Evolutionary conservation across 1,140 invertebrate genomes (phyloP), one percentile per base, ranked within the genome.

Genomic region (Magallana angulata): DNA sequence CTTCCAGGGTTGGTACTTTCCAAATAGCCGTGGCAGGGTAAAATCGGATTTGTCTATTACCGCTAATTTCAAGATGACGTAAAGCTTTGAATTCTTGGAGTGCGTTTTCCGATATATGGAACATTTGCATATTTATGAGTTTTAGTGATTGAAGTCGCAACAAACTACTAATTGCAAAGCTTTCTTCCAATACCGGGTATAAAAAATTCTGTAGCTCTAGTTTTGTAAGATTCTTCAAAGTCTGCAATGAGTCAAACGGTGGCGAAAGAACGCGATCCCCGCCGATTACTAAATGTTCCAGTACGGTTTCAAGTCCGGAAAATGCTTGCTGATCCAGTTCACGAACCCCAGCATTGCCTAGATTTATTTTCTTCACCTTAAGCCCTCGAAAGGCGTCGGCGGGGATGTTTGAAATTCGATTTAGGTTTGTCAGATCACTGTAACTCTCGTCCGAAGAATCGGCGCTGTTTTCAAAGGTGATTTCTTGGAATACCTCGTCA

Each of bases 391-490:
- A 62, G n/a, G 60, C 60, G 12, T 62, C n/a, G 60, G 60, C 60
- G 12, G 14, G 60, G 12, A 62, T 11, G 11, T 16, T 62, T 6
- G 60, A 62, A 12, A 62, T 62, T 12, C n/a, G 14, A 16, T 62
- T 62, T n/a, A 62, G 12, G 1, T 62, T 12, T 12, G 0, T 8
- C 14, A 16, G 14, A 62, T 62, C n/a, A 62, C 5, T 16, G n/a
- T 62, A n/a, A 62, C 14, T 12, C n/a, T 62, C n/a, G 0, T 62
- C 8, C n/a, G 60, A 16, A 14, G 60, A n/a, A 12, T 62, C 60
- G n/a, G n/a, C 60, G 12, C 60, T 62, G 60, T 62, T 62, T n/a
- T 62, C 60, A 62, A 62, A 62, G 60, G 60, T 62, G n/a, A 62
- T 62, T 62, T 62, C 60, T 62, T 14, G 14, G 11, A 16, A 62